Conservation (phyloP, 2,797 vertebrate species). For the Ctenosaura bakeri region DNA sequence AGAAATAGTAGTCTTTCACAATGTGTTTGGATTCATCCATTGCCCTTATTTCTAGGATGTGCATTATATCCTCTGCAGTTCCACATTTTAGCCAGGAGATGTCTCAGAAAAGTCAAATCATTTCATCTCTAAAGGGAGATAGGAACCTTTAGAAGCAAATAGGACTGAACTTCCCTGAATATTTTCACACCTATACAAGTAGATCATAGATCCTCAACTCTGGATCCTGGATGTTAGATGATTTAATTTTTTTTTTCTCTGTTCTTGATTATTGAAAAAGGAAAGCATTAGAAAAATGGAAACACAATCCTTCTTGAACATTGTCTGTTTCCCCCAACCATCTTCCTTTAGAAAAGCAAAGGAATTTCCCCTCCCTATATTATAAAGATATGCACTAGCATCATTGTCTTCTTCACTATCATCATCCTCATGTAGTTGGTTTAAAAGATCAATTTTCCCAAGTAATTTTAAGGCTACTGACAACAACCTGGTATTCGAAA, state of each 20-base stretch:
- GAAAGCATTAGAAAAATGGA: constrained; percentile 25
- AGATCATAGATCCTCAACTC: constrained; percentile 18
- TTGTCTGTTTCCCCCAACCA: constrained; percentile 35
- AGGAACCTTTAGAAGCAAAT: background rate
- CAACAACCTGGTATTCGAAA: constrained; percentile 33
- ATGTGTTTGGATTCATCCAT: constrained; percentile 41
- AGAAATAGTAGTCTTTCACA: constrained; percentile 15
- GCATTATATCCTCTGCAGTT: constrained; percentile 27
- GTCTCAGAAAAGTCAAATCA: constrained; percentile 32
- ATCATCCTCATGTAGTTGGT: background rate
- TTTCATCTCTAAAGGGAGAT: constrained; percentile 18
- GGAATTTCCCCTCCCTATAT: constrained; percentile 16
- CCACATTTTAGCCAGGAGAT: constrained; percentile 29
- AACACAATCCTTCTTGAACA: constrained; percentile 41
- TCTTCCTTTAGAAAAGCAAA: constrained; percentile 60
- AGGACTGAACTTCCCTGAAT: background rate
- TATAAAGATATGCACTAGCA: constrained; percentile 58
- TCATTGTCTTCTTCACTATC: constrained; percentile 33
- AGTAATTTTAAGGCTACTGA: constrained; percentile 58
- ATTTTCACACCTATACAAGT: constrained; percentile 16
- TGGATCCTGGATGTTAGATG: background rate
- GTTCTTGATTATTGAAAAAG: constrained; percentile 24
- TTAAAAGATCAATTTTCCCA: constrained; percentile 52
- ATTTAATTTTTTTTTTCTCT: background rate
- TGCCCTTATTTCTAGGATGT: constrained; percentile 17